Evolutionary conservation across 2,888 invertebrate species (phyloP), one percentile per base, ranked within the genome.

Genomic region (Yponomeuta plumbellus): DNA sequence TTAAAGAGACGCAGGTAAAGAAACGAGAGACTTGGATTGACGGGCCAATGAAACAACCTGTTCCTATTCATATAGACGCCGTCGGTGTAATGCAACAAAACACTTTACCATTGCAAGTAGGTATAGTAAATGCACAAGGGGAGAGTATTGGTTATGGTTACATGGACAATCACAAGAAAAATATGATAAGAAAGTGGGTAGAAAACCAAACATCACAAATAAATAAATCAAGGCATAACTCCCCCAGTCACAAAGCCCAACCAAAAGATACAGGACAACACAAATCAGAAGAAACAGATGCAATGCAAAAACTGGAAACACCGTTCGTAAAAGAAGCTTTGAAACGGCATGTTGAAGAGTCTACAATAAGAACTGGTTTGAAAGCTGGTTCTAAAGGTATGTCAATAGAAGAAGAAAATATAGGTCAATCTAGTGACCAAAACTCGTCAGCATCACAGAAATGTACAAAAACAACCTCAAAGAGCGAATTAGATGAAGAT

Each of bases 1-100:
- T 96, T 78, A 95, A 96, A 75, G 96, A 96, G 84, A 93, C 95
- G 1, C 94, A 96, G 80, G 92, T 93, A 4, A 96, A 96, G 76
- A 96, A 97, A 83, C 92, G 95, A 61, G 98, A 98, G 86, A 97
- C 97, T 2, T 98, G 98, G 98, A 96, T 98, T 66, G 98, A 98
- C 81, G 98, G 98, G 0, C 98, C 98, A 1, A 95, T 96, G 93
- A 95, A 96, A 74, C 88, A 89, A 75, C 88, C 87, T 67, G 88
- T 86, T 44, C 93, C 95, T 22, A 67, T 81, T 68, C 86, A 84
- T 71, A 85, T 88, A 73, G 91, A 90, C 69, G 74, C 84, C 26
- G 73, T 80, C 23, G 97, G 97, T 11, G 93, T 95, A 84, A 95
- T 94, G 73, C 79, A 88, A 73, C 79, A 88, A 67, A 92, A 82